phyloP scores from a whole-genome alignment of 2,888 invertebrate genomes.

The Mimas tiliae region DNA sequence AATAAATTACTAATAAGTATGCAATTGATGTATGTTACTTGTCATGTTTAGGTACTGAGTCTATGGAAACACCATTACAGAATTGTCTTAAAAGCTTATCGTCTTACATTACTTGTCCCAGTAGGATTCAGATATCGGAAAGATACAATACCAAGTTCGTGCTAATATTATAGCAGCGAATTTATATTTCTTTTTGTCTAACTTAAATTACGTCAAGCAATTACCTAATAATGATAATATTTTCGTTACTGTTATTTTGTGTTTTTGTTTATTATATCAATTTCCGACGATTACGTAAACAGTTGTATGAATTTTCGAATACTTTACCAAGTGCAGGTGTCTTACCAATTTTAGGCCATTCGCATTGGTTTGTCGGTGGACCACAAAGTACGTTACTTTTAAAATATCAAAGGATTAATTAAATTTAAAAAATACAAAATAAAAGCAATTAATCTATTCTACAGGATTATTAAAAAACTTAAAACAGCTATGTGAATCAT shows the following conservation, averaged over 20 bases:
- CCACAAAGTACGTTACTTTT: constrained; percentile 60
- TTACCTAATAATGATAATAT: background rate
- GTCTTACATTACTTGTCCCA: constrained; percentile 54
- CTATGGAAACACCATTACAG: constrained; percentile 15
- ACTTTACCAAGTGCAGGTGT: constrained; percentile 53
- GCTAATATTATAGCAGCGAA: background rate
- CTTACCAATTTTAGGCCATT: constrained; percentile 65
- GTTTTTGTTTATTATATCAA: background rate
- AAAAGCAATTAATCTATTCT: background rate
- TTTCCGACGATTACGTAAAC: background rate
- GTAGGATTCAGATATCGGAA: constrained; percentile 1
- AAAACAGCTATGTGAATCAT: constrained; percentile 28
- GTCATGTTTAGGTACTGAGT: too few relatives aligned
- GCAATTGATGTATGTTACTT: too few relatives aligned
- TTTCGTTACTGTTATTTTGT: background rate
- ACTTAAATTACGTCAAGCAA: background rate
- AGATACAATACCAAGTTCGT: background rate
- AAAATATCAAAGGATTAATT: too few relatives aligned
- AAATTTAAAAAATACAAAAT: background rate
- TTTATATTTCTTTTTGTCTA: background rate
- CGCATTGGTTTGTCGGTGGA: constrained; percentile 70
- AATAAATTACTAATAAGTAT: too few relatives aligned
- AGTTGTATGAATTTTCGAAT: constrained; percentile 48
- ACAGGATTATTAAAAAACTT: constrained; percentile 10
- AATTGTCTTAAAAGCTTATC: constrained; percentile 25